Evolutionary conservation across 1,140 invertebrate genomes (phyloP), one percentile per base, ranked within the genome.

Genomic region (Drosophila elegans): DNA sequence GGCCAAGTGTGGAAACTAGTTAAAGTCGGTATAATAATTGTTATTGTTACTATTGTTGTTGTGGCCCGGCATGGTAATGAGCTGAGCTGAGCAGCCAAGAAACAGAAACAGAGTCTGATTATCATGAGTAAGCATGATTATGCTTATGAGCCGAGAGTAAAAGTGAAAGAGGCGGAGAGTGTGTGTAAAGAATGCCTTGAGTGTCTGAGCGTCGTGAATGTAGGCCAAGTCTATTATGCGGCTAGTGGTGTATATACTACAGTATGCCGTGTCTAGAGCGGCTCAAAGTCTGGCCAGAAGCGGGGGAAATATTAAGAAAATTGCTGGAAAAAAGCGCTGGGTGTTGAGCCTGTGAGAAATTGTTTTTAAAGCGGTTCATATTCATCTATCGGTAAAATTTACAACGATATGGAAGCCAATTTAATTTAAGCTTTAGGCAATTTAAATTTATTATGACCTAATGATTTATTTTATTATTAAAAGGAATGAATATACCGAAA

Each of bases 1-100:
- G 84, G 84, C 84, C 84, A 89, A 84, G 84, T 89, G 77, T 89
- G 84, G 84, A 89, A 89, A 89, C 84, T 89, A 89, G 84, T 84
- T 88, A 80, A 88, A 74, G 72, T 83, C 63, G 67, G 79, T 83
- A 86, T 89, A 83, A 89, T 86, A 86, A 86, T 86, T 89, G 75
- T 86, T 77, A 86, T 89, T 86, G 83, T 89, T 78, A 77, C 42
- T 77, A 67, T 69, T 45, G 46, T 72, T 59, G 54, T 64, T 81
- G 75, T 38, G 72, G 42, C 67, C 51, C 61, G 79, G 75, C 75
- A 86, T 86, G 82, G 82, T 88, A 86, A 86, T 86, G 79, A 86
- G 83, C 82, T 57, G 75, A 59, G 53, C 55, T 57, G 75, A 59
- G 53, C 55, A 72, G 66, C 45, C 71, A 84, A 59, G 68, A 72